Percentiles rank a stretch among this genome's conserved stretches.
These are phyloP conservation scores for Ranitomeya imitator DNA, from an alignment of 2,113 vertebrate species.

Conservation along the genomic window DNA sequence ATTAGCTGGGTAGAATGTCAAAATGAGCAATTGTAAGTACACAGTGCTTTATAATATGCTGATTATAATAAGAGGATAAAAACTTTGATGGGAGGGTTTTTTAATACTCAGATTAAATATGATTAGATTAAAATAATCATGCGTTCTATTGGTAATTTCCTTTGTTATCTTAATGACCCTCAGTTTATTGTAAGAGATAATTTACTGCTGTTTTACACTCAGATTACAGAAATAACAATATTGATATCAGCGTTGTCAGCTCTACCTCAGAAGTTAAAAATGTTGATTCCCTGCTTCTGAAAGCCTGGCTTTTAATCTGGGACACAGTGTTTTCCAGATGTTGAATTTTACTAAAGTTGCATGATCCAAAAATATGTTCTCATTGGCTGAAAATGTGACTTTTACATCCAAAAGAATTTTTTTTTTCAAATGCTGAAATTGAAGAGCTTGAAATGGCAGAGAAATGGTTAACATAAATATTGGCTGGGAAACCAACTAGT, in stretches of 20 bases:
- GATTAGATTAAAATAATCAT: neutral
- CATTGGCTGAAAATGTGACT: conserved; percentile 48
- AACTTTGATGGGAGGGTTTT: too few species aligned
- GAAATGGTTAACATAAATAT: conserved; percentile 59
- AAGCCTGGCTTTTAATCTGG: conserved; percentile 42
- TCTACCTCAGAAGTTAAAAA: conserved; percentile 55
- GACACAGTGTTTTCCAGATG: conserved; percentile 43
- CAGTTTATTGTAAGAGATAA: neutral
- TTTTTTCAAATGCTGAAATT: conserved; percentile 45
- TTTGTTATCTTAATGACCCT: neutral
- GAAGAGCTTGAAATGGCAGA: conserved; percentile 29
- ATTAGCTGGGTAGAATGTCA: too few species aligned
- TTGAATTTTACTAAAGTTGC: conserved; percentile 51
- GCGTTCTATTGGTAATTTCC: neutral
- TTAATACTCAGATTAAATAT: neutral
- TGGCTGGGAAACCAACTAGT: conserved; percentile 58
- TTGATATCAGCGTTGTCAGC: neutral
- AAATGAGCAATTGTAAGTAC: too few species aligned
- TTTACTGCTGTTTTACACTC: neutral
- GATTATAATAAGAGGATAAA: too few species aligned
- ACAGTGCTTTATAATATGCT: too few species aligned
- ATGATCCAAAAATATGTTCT: conserved; percentile 58
- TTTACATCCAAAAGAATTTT: conserved; percentile 51
- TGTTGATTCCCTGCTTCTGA: conserved; percentile 39
- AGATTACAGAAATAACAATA: neutral